Evolutionary conservation across 1,140 invertebrate species (phyloP).

Genomic region (Trachelipus rathkii): DNA sequence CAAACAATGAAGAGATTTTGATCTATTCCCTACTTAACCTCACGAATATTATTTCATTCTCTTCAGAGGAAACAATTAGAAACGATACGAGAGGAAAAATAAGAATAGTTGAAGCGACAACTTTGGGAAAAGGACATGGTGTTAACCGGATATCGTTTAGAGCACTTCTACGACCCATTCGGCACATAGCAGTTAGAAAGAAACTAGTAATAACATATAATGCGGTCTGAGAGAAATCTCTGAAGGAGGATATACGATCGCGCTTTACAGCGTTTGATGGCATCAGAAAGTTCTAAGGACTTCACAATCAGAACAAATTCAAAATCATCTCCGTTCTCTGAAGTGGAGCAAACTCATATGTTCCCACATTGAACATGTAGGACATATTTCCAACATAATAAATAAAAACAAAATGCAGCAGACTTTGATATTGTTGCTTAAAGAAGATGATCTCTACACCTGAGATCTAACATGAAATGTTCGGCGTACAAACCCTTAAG

Average conservation of each 20-base stretch:
- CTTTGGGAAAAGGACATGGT: slow-evolving; percentile 92
- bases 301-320: no score
- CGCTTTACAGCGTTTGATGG: slow-evolving; percentile 79
- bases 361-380: no score
- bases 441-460: no score
- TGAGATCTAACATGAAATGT: no score
- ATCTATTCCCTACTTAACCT: neutral
- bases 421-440: no score
- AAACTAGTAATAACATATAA: slow-evolving; percentile 92
- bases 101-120: slow-evolving; percentile 86
- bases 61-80: slow-evolving; percentile 50
- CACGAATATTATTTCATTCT: slow-evolving; percentile 19
- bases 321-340: no score
- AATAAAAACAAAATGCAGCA: no score
- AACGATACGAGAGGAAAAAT: slow-evolving; percentile 55
- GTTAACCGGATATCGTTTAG: slow-evolving; percentile 86
- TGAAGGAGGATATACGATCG: slow-evolving; percentile 96
- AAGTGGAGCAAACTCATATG: no score
- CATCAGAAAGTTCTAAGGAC: slow-evolving; percentile 70
- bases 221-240: slow-evolving; percentile 90
- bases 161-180: slow-evolving; percentile 93
- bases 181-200: slow-evolving; percentile 93
- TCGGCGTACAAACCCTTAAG: no score
- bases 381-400: no score
- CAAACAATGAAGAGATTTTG: no score